Percentiles rank a stretch among this genome's conserved stretches.
Conservation (phyloP, 2,113 vertebrate species). For the Spheniscus mendiculus region DNA sequence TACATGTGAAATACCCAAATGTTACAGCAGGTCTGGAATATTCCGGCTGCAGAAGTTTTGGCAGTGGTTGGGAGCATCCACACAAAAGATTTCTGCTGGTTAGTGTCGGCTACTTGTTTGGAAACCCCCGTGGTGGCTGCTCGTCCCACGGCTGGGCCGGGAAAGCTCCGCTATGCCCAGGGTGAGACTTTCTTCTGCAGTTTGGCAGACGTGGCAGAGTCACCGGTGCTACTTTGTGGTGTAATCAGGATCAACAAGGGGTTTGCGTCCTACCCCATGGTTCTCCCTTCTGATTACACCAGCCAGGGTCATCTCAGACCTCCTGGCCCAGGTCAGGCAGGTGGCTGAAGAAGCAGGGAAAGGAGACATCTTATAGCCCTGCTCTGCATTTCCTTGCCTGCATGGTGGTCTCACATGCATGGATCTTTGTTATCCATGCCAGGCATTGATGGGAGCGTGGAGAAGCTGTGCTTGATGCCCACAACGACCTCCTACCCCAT, state of each 20-base stretch:
- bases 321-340: neutral
- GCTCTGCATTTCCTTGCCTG: neutral
- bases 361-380: accelerated
- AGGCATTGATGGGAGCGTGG: accelerated
- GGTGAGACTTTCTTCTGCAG: neutral
- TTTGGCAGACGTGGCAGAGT: neutral
- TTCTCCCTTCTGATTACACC: neutral
- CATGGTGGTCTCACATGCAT: accelerated
- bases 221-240: accelerated
- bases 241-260: neutral
- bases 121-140: neutral
- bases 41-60: neutral
- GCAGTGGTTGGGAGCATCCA: neutral
- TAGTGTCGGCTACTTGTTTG: accelerated
- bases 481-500: too few relatives aligned
- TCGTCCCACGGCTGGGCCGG: accelerated
- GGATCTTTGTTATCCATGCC: neutral
- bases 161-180: accelerated
- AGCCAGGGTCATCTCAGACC: neutral
- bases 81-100: neutral
- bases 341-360: neutral
- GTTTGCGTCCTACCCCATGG: accelerated
- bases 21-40: neutral
- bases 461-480: neutral
- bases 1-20: neutral